phyloP scores from a whole-genome alignment of 2,888 invertebrate species.

The Calliphora vomitoria region DNA sequence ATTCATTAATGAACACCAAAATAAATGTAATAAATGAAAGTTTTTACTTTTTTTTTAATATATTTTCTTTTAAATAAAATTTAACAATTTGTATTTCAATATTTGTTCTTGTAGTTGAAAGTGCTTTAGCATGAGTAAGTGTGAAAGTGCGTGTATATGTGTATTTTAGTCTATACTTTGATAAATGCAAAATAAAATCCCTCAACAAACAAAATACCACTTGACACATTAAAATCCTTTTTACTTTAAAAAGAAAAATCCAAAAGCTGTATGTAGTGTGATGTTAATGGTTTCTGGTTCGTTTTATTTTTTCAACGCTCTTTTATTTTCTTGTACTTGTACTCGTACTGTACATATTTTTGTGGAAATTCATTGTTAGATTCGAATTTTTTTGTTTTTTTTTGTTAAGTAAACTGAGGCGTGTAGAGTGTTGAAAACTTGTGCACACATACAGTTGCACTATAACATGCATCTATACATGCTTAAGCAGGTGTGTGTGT shows the following conservation, averaged over 20 bases:
- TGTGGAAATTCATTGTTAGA: conserved; percentile 12
- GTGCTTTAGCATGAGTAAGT: not conserved
- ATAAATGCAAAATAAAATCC: conserved; percentile 39
- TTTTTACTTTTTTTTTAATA: not conserved
- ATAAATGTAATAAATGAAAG: not conserved
- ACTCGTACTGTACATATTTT: not conserved
- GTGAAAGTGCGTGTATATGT: not conserved
- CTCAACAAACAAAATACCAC: conserved; percentile 37
- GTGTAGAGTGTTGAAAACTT: conserved; percentile 4
- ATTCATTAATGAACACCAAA: not conserved
- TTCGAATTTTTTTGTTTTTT: not conserved
- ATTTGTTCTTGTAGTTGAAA: not conserved
- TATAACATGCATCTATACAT: not conserved
- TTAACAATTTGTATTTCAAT: not conserved
- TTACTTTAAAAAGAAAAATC: conserved; percentile 9
- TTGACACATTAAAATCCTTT: conserved; percentile 42
- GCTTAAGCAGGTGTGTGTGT: not conserved
- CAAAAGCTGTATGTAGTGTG: conserved; percentile 13
- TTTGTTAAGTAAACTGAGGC: not conserved
- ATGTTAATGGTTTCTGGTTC: conserved; percentile 23
- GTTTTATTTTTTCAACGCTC: not conserved
- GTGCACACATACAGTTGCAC: not conserved
- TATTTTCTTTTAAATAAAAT: not conserved
- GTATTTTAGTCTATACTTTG: not conserved
- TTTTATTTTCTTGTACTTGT: not conserved